A percentile compares a stretch with the other conserved stretches of the same genome.
phyloP scores from a whole-genome alignment of 2,888 invertebrate species.

The Diarsia dahlii region DNA sequence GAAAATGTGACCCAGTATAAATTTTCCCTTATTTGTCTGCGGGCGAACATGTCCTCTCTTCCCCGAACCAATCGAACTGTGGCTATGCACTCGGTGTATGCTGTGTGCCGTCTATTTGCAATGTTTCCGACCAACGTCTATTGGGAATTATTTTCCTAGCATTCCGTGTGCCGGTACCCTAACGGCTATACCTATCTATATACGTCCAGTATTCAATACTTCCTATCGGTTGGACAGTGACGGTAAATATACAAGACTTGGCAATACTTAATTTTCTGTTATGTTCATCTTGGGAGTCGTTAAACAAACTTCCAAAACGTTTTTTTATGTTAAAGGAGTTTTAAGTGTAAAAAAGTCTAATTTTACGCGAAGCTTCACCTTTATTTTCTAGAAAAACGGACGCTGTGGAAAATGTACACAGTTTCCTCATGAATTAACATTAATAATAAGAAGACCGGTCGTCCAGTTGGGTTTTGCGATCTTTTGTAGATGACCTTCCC shows the following conservation, averaged over 20 bases:
- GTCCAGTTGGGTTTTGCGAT: background rate
- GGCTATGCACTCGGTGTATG: conserved; percentile 66
- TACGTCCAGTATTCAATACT: conserved; percentile 36
- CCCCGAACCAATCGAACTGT: conserved; percentile 68
- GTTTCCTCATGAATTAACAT: conserved; percentile 30
- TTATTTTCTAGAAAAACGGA: conserved; percentile 20
- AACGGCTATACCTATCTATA: background rate
- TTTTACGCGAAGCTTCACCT: conserved; percentile 39
- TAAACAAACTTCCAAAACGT: conserved; percentile 46
- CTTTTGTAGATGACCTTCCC: background rate
- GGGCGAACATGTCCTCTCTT: conserved; percentile 44
- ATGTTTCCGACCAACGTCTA: too few relatives aligned
- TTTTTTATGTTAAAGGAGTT: conserved; percentile 54
- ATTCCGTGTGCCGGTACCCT: conserved; percentile 62
- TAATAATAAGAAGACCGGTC: conserved; percentile 3
- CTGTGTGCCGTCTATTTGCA: conserved; percentile 66
- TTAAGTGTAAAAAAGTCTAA: conserved; percentile 42
- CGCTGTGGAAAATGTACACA: background rate
- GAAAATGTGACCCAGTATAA: conserved; percentile 54
- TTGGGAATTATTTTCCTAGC: conserved; percentile 74
- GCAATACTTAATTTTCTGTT: conserved; percentile 56
- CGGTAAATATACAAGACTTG: conserved; percentile 33
- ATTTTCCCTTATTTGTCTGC: conserved; percentile 56
- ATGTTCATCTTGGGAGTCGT: conserved; percentile 55
- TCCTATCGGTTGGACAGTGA: conserved; percentile 25